Evolutionary conservation across 1,140 invertebrate genomes (phyloP), one percentile per base, ranked within the genome.

Genomic region (Bilobella aurantiaca): DNA sequence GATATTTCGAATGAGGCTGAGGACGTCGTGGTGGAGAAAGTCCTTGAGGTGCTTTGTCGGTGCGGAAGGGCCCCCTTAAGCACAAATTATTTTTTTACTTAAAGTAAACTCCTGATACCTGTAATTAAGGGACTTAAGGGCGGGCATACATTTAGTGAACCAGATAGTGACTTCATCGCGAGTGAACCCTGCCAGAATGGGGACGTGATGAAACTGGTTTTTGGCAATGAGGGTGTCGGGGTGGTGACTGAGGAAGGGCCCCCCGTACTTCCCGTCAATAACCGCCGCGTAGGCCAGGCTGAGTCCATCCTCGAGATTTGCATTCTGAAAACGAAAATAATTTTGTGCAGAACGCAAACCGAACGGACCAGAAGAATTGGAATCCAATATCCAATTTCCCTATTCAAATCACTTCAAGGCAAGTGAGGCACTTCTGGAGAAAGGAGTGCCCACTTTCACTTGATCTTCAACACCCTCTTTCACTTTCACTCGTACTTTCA

Each of bases 91-190:
- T 58, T 16, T 56, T 56, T 56, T 56, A 12, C n/a, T n/a, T n/a
- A n/a, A n/a, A n/a, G n/a, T n/a, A n/a, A n/a, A 56, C 8, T 16
- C 25, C 14, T 25, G n/a, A n/a, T n/a, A n/a, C 8, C 21, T 56
- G 5, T 25, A 25, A 56, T 56, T 56, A 56, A 56, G 5, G 5
- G 12, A 12, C 5, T 14, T 27, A 58, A 3, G 30, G 28, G 12
- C 8, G 57, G 28, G 5, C 69, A 74, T 70, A 76, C 76, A 74
- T 34, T 73, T 71, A 28, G 67, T 73, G 60, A 76, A 76, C 76
- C 76, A 77, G 61, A 77, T 76, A 65, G 76, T 75, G 46, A 77
- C 75, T 69, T 77, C 76, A 58, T 77, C 75, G 57, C 65, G 72
- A 1, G 77, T 77, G 47, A 77, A 71, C n/a, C 75, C 75, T 29